Base-by-base conservation (phyloP, 1,140 invertebrate genomes). In the Sarcophaga peregrina region DNA sequence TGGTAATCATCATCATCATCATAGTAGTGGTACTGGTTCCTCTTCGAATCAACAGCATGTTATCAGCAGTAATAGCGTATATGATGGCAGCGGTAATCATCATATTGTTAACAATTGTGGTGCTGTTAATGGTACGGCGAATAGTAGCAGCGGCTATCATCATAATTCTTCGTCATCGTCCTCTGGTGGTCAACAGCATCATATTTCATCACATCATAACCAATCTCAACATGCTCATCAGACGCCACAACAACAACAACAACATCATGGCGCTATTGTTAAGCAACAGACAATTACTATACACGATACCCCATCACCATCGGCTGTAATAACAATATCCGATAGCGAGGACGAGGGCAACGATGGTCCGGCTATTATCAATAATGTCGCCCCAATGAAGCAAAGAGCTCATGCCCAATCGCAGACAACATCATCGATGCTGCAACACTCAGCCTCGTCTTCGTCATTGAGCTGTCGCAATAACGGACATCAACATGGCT, bases 301-400 rank as follows among this genome's bases (percentile, higher is more conserved):
- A n/a, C 93, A 95, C 78, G 97, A 97, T 88, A 98, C 97, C 15
- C 97, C 97, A 6, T 98, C 97, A 17, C 97, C 97, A 6, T 95
- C 96, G 73, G 98, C 97, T 76, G 97, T 98, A 83, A 98, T 98
- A 85, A 98, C 97, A 20, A 98, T 99, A 86, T 98, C 97, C 52
- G 98, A 98, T 88, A 98, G 97, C 87, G 97, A 98, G 87, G 97
- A 98, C 90, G 97, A 98, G 90, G 91, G 92, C 17, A 91, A 93
- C 73, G 91, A 91, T 85, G 81, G 11, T 17, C 76, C 85, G 90
- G 87, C 85, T 89, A 87, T 84, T 89, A 85, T 85, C 87, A 85
- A 84, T 84, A 86, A 81, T 83, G 87, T 76, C 84, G 89, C 85
- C 85, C 90, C 83, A 83, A 88, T 90, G 82, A 90, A 88, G 82